Evolutionary conservation across 2,113 vertebrate genomes (phyloP), one percentile per base, ranked within the genome.

Genomic region (Apus apus): DNA sequence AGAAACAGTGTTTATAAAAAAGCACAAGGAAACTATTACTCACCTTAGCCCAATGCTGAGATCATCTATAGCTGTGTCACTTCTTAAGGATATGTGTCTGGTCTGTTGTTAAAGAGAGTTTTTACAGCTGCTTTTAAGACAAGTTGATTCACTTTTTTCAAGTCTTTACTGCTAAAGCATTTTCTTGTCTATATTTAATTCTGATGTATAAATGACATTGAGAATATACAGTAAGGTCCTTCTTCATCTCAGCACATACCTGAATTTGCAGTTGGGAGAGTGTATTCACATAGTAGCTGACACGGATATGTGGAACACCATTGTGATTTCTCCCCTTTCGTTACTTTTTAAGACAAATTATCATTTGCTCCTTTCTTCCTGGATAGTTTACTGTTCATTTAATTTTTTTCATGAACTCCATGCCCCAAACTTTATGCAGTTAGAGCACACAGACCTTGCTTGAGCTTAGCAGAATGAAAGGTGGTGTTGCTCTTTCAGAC

Each of bases 401-500:
- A 79, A 53, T 23, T 58, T 62, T n/a, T 54, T 64, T 13, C 5
- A 20, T 23, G 50, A 67, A 27, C 7, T 62, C 30, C 0, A 2
- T 22, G 26, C 20, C 22, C 16, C 5, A 62, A 64, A 54, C 26
- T 73, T 81, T 9, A 22, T 67, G 16, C 12, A 8, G 0, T 62
- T 56, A 72, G 58, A 36, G n/a, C 1, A 1, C 23, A 76, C 26
- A 57, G 48, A 62, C 21, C 25, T 58, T 64, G 26, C 14, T 68
- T 34, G 20, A 84, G 5, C n/a, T 46, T 45, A 46, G 36, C 21
- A 75, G 40, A 30, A 30, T 60, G 50, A 67, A 65, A 61, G 9
- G 13, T 53, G 22, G 3, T n/a, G 6, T 10, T 84, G 26, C 9
- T 72, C 4, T 64, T 72, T 30, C 53, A 8, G 0, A 1, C 0